phyloP scores from a whole-genome alignment of 2,113 vertebrate species.

The Calidris pugnax region DNA sequence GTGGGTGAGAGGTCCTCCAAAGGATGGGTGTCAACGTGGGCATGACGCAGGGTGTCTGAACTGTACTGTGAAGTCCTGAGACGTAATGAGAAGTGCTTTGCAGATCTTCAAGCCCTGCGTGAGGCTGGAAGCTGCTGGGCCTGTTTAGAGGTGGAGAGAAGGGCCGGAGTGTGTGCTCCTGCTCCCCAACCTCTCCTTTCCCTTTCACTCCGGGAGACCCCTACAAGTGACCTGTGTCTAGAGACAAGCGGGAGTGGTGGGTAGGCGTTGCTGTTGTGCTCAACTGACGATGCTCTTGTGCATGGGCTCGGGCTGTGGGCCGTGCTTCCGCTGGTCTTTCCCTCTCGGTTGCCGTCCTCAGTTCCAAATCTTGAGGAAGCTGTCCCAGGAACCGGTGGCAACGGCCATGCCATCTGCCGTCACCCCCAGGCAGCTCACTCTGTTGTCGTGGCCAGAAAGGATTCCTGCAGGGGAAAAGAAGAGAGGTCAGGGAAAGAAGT shows the following conservation, averaged over 20 bases:
- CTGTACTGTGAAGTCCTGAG: not conserved
- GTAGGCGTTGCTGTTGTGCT: not conserved
- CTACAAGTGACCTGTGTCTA: constrained; percentile 37
- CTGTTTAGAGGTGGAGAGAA: not conserved
- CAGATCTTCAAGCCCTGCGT: not conserved
- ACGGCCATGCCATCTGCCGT: constrained; percentile 92
- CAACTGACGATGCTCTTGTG: not conserved
- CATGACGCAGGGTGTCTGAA: not conserved
- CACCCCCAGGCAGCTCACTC: constrained; percentile 95
- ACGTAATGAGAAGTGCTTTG: not conserved
- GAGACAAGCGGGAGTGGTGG: constrained; percentile 24
- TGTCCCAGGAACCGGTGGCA: constrained; percentile 98
- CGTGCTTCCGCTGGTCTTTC: constrained; percentile 15
- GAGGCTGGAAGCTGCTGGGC: not conserved
- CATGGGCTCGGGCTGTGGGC: not conserved
- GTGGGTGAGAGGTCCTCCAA: not conserved
- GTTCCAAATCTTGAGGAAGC: constrained; percentile 99
- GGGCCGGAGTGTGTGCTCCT: not conserved
- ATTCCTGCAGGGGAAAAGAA: constrained; percentile 75
- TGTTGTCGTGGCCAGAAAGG: constrained; percentile 95
- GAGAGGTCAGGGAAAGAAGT: not conserved
- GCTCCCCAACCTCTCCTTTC: not conserved
- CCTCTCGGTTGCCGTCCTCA: constrained; percentile 49
- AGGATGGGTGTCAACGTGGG: not conserved
- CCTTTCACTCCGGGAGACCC: constrained; percentile 3